Evolutionary conservation across 2,113 vertebrate species (phyloP), one percentile per base, ranked within the genome.

Genomic region (Thomomys bottae): DNA sequence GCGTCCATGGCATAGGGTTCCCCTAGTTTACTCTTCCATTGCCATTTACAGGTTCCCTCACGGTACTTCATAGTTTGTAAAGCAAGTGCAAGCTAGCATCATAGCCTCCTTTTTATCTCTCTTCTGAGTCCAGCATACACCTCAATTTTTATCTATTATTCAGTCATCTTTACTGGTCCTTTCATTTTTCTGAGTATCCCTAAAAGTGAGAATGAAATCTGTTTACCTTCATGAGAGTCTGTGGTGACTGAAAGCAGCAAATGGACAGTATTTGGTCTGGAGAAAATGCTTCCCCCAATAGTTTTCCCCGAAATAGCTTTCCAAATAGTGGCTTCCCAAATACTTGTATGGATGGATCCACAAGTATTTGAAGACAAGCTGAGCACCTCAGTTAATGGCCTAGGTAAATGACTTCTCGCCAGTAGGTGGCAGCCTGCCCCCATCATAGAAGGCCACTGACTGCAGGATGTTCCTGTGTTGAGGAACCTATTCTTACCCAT

Each of bases 401-500:
- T 54, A 54, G 49, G 11, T 54, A 54, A 54, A 54, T 54, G 14
- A 54, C 49, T 36, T 87, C 63, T 84, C 3, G n/a, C 96, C 96
- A 95, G 93, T 54, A 97, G 96, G 67, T 96, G 96, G 95, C 90
- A 96, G 83, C 54, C 67, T 94, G 30, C 8, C 30, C 77, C 94
- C 4, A 18, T 36, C 68, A 90, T 92, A 26, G 21, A 36, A 38
- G 63, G 40, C 24, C 17, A 20, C n/a, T 23, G 15, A 8, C 24
- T 10, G 0, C 0, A 5, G 59, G 8, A 30, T 0, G 3, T 28
- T 23, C 28, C 32, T 11, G 6, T 21, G 75, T 20, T 12, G 8
- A 2, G 72, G 8, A 23, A 1, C 1, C 26, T 12, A 10, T 5
- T n/a, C 3, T 5, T 17, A 70, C 6, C 36, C 15, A 2, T 12